Conservation (phyloP, 2,797 vertebrate genomes). For the Centroberyx gerrardi region DNA sequence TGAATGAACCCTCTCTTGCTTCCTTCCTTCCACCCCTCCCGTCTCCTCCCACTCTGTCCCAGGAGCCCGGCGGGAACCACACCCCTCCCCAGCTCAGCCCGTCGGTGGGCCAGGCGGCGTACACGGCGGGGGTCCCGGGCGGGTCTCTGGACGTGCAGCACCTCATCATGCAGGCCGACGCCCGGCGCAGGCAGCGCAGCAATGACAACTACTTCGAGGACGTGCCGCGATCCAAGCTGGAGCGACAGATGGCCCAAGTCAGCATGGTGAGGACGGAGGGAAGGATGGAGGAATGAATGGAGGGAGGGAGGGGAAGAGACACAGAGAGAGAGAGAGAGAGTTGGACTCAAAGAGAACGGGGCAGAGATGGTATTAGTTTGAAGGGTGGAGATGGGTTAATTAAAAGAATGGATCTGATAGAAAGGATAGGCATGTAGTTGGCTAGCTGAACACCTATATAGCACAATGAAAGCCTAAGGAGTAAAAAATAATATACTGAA, state of each 20-base stretch:
- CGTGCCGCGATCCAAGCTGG: constrained; percentile 98
- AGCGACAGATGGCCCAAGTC: constrained; percentile 99
- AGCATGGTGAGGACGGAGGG: constrained; percentile 86
- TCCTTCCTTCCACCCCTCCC: neutral
- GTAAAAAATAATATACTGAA: too few species aligned
- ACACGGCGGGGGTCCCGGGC: constrained; percentile 89
- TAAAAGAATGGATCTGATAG: neutral
- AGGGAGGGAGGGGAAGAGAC: constrained; percentile 7
- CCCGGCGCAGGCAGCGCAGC: constrained; percentile 96
- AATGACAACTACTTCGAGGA: constrained; percentile 99
- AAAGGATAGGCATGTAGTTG: too few species aligned
- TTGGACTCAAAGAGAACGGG: neutral
- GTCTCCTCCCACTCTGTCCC: constrained; percentile 31
- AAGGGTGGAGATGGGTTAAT: constrained; percentile 40
- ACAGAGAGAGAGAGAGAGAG: constrained; percentile 15
- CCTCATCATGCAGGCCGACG: constrained; percentile 99
- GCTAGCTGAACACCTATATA: too few species aligned
- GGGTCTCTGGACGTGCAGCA: constrained; percentile 99
- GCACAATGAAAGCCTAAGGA: too few species aligned
- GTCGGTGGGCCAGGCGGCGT: constrained; percentile 94
- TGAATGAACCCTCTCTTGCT: constrained; percentile 54
- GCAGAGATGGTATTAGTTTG: constrained; percentile 37
- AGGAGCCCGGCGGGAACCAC: constrained; percentile 98
- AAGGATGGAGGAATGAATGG: constrained; percentile 63
- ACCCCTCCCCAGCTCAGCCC: constrained; percentile 98